A percentile compares a stretch with the other conserved stretches of the same genome.
Evolutionary conservation across 1,140 invertebrate genomes (phyloP).

Genomic region (Plutomurus gul): DNA sequence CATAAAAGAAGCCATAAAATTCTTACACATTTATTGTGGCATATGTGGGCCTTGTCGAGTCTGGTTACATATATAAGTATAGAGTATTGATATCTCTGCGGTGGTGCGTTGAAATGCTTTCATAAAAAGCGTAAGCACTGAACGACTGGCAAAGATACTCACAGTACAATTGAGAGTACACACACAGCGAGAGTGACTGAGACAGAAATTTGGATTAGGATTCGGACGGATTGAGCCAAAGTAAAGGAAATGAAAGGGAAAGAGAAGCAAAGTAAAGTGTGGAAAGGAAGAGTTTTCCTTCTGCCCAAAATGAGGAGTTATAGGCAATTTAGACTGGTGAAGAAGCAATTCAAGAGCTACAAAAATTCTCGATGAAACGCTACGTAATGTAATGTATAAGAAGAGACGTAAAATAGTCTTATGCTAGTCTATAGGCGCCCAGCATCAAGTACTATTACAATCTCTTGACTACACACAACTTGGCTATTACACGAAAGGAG

Average conservation of each 20-base stretch:
- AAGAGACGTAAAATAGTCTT: conserved; percentile 2
- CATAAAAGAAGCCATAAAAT: conserved; percentile 24
- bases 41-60: background rate
- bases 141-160: background rate
- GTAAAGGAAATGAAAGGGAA: conserved; percentile 26
- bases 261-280: conserved; percentile 9
- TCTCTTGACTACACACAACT: background rate
- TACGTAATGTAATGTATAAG: conserved; percentile 19
- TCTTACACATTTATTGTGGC: background rate
- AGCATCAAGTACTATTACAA: background rate
- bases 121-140: background rate
- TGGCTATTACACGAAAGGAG: background rate
- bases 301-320: conserved; percentile 43
- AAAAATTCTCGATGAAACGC: conserved; percentile 19
- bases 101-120: conserved; percentile 6
- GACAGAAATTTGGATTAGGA: conserved; percentile 7
- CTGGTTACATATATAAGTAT: background rate
- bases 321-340: conserved; percentile 34
- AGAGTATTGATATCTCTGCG: background rate
- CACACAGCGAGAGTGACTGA: background rate
- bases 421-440: too few species aligned
- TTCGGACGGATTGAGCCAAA: background rate
- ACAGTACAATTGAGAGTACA: background rate
- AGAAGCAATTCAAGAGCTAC: conserved; percentile 38
- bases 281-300: conserved; percentile 28